Evolutionary conservation across 2,888 invertebrate genomes (phyloP), one percentile per base, ranked within the genome.

Genomic region (Cryptophagus acutangulus): DNA sequence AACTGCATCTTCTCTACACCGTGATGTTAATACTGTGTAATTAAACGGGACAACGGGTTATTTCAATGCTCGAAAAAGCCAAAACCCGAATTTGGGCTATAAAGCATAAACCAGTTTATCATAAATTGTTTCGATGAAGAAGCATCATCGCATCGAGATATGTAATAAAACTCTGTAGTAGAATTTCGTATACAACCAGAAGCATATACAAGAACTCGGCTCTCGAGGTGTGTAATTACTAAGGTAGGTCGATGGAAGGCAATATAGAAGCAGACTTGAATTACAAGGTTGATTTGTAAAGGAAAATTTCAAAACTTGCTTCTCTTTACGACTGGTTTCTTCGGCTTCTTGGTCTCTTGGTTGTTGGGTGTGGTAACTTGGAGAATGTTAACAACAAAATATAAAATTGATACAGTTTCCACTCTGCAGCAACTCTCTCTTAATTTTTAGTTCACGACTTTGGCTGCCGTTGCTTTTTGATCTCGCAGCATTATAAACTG

Each of bases 241-340:
- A 35, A 52, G 52, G 52, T 52, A 50, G 52, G 49, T 48, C 49
- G 45, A 36, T 26, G 44, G 48, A 52, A 50, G 41, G 24, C 36
- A 50, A 40, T 52, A 46, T 52, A 33, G 51, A 49, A 36, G 12
- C 17, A 8, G 41, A 40, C 37, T 8, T 6, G 24, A 20, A 20
- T 20, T 41, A 40, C 15, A 40, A 40, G 31, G 31, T 33, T 43
- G 38, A 41, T 36, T 43, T 29, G 41, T 40, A 36, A 36, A 36
- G 38, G 38, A 38, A 17, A n/a, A n/a, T n/a, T n/a, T 39, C 39
- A 17, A 45, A 37, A 45, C 33, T 34, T 40, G 28, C 33, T 40
- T 42, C 38, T 8, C 12, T 20, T 24, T 31, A 25, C 9, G 36
- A 39, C 41, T 39, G 44, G 44, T 43, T 46, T 48, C 41, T 47